Conservation (phyloP, 2,113 vertebrate genomes). For the Leptobrachium ailaonicum region DNA sequence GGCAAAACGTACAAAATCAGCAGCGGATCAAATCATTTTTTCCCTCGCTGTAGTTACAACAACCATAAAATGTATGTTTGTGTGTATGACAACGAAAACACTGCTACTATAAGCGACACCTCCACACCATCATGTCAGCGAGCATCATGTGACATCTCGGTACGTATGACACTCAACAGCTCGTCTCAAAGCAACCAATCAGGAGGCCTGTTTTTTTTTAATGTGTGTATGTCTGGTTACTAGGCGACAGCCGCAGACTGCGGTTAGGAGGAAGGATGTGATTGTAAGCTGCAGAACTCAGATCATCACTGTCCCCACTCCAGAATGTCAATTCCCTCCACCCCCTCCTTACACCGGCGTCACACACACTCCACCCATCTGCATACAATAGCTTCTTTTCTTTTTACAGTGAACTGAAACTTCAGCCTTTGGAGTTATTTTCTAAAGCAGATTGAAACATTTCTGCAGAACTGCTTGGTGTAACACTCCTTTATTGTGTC, state of each 20-base stretch:
- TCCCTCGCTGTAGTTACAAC: too few species aligned
- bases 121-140: neutral
- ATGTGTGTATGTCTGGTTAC: slow-evolving; percentile 34
- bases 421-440: too few species aligned
- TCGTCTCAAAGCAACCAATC: slow-evolving; percentile 1
- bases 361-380: neutral
- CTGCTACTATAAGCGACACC: too few species aligned
- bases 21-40: too few species aligned
- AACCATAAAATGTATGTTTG: too few species aligned
- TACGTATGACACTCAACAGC: neutral
- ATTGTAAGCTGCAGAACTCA: slow-evolving; percentile 2
- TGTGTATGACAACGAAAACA: too few species aligned
- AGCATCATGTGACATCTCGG: neutral
- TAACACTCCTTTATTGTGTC: too few species aligned
- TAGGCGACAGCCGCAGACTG: slow-evolving; percentile 20
- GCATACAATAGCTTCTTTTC: neutral
- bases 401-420: neutral
- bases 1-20: too few species aligned
- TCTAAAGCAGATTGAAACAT: too few species aligned
- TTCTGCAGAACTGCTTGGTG: too few species aligned
- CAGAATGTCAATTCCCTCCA: neutral
- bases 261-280: slow-evolving; percentile 27
- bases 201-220: slow-evolving; percentile 11
- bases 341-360: neutral
- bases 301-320: neutral